These are phyloP conservation scores for Pammene fasciana DNA, from an alignment of 2,888 invertebrate genomes.

Conservation along the genomic window DNA sequence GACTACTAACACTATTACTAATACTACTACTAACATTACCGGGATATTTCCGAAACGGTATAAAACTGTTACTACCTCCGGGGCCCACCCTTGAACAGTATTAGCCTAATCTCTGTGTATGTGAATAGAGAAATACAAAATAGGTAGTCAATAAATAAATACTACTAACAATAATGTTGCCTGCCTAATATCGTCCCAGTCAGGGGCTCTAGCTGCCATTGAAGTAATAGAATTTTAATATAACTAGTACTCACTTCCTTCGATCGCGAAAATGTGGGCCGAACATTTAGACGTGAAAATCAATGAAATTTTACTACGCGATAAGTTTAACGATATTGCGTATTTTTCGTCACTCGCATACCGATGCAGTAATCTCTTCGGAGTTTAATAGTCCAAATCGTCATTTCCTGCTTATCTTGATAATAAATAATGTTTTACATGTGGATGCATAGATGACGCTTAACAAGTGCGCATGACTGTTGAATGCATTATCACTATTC, in stretches of 20 bases:
- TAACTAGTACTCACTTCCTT: slow-evolving; percentile 6
- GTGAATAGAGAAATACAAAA: too few relatives aligned
- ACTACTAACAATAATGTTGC: too few relatives aligned
- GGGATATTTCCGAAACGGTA: too few relatives aligned
- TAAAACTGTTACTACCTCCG: too few relatives aligned
- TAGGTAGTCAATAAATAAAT: too few relatives aligned
- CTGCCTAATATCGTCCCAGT: too few relatives aligned
- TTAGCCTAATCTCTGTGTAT: too few relatives aligned
- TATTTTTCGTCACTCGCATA: slow-evolving; percentile 29
- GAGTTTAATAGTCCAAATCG: slow-evolving; percentile 34
- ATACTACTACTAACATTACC: too few relatives aligned
- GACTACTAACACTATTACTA: too few relatives aligned
- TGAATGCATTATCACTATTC: not conserved
- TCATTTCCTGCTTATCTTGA: slow-evolving; percentile 37
- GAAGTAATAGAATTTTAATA: not conserved
- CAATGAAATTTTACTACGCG: slow-evolving; percentile 28
- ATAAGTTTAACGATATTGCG: slow-evolving; percentile 34
- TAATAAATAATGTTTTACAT: slow-evolving; percentile 22
- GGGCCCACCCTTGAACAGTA: too few relatives aligned
- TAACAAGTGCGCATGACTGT: not conserved
- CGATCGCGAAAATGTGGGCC: not conserved
- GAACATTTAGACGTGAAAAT: slow-evolving; percentile 29
- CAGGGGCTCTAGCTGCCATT: too few relatives aligned
- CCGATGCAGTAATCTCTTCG: slow-evolving; percentile 36
- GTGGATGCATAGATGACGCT: not conserved